Evolutionary conservation across 2,888 invertebrate genomes (phyloP), one percentile per base, ranked within the genome.

Genomic region (Apoda limacodes): DNA sequence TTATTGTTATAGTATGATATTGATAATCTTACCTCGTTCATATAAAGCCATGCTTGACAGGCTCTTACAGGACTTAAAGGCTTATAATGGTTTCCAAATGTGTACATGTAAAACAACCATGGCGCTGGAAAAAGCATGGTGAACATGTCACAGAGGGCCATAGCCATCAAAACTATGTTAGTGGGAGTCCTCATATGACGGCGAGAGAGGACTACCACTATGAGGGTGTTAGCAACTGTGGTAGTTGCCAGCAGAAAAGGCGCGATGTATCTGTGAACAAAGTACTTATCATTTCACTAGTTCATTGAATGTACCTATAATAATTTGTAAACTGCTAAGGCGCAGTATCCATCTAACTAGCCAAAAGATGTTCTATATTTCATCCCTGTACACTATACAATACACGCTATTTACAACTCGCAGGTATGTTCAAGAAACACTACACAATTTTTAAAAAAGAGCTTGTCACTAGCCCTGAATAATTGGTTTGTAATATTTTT

Each of bases 121-220:
- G 95, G 95, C 0, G 94, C 89, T 0, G 95, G 94, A 56, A 94
- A 90, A 30, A 94, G 83, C 55, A 95, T 88, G 0, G 96, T 97
- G 63, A 95, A 88, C 88, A 95, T 91, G 71, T 97, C 97, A 47
- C 94, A 93, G 3, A 97, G 83, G 0, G 97, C 96, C 95, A 97
- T 97, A n/a, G 92, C 92, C 85, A 94, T 89, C 2, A 96, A 84
- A 1, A 95, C 92, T n/a, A 90, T 86, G 69, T 95, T 95, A 4
- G 95, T 95, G 0, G 95, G 94, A 0, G 93, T 92, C 14, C 91
- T 68, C 96, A 97, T 96, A 67, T 95, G 94, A 19, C 90, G 84
- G 45, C 93, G 91, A 34, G 93, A 89, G 17, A 97, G 82, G 1
- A 97, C 95, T 19, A 95, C 85, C 9, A 95, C 94, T 42, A 97